phyloP scores from a whole-genome alignment of 2,113 vertebrate species.

The Psilopsiagon aymara region DNA sequence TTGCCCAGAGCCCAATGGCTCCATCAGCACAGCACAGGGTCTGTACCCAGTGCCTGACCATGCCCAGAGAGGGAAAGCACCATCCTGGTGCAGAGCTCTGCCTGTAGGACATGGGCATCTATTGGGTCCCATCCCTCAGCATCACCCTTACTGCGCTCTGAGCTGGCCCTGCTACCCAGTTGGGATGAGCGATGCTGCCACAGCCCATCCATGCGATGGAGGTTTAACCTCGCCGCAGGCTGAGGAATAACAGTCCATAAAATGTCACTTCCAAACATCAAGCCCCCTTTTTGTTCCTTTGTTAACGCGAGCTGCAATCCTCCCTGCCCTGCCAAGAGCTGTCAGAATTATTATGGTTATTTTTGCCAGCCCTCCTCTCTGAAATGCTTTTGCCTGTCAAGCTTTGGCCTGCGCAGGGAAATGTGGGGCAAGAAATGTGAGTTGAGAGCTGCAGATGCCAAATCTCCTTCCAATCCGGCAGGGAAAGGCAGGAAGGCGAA shows the following conservation, averaged over 20 bases:
- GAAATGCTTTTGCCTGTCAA: conserved; percentile 49
- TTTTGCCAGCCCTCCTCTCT: conserved; percentile 57
- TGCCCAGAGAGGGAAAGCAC: background rate
- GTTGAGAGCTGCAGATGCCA: conserved; percentile 2
- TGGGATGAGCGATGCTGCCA: rapidly evolving
- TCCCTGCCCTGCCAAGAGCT: conserved; percentile 55
- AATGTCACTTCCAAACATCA: conserved; percentile 23
- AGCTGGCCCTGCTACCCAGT: background rate
- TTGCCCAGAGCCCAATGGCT: background rate
- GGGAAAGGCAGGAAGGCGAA: background rate
- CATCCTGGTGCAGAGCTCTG: background rate
- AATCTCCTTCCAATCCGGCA: background rate
- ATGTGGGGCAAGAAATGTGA: conserved; percentile 41
- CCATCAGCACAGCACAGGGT: background rate
- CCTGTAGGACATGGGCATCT: rapidly evolving
- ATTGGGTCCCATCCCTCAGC: rapidly evolving
- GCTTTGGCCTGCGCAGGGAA: background rate
- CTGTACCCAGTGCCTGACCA: background rate
- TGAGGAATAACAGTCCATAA: background rate
- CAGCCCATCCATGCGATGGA: background rate
- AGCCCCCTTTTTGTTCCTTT: conserved; percentile 37
- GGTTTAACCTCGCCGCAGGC: background rate
- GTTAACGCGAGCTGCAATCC: conserved; percentile 10
- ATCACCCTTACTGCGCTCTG: rapidly evolving
- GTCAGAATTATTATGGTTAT: conserved; percentile 61